Base-by-base conservation (phyloP, 2,888 invertebrate genomes). In the Acronicta alni region DNA sequence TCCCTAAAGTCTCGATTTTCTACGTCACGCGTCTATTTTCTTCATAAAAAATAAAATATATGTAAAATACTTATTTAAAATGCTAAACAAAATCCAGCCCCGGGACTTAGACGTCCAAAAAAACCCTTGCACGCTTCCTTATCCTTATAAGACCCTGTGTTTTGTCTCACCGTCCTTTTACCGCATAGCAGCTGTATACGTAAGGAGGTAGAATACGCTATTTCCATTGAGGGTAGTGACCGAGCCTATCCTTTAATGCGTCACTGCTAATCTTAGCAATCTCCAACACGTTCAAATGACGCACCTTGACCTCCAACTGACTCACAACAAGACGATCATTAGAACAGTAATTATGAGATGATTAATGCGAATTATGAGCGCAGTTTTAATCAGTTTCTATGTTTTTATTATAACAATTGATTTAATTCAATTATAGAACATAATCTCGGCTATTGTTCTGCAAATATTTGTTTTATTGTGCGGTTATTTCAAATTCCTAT, bases 201-300 rank as follows among this genome's bases (percentile, higher is more conserved):
- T 62, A 46, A 46, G 48, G 23, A 65, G 49, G 58, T 49, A 48
- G 58, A 55, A 54, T 71, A 68, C 48, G 52, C 56, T 61, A 56
- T 68, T 68, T 60, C 58, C 30, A 70, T 64, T 53, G 67, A 75
- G 84, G 83, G 81, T 85, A 83, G 80, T 86, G 86, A 85, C 84
- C 85, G 84, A 68, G 74, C 75, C 78, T 79, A 80, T 81, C 72
- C 75, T 72, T 57, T 53, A 56, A 78, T 87, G 88, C 87, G 90
- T 92, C 91, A 91, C 67, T 67, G 81, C 89, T 91, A 91, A 91
- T 90, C 89, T 90, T 89, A 86, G 87, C 77, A 62, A 79, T 82
- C 79, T 67, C 72, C 66, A 76, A 79, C 74, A 79, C 81, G 75
- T 71, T 62, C 57, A 45, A 72, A 67, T 82, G 85, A 85, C 85